Evolutionary conservation across 1,140 invertebrate species (phyloP).

Genomic region (Bombus consobrinus): DNA sequence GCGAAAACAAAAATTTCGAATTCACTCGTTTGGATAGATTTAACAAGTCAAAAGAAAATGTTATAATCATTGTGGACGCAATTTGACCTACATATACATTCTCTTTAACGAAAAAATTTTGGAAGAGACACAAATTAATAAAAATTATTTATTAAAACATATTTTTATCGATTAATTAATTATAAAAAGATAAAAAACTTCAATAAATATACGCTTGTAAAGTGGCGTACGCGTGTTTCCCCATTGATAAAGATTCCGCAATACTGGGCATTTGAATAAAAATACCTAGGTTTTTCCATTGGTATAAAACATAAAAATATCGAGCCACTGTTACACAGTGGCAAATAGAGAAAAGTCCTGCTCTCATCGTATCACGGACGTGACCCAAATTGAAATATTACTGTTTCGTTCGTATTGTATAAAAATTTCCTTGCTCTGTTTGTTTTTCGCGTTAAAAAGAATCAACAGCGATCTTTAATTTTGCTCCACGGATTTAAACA

Average conservation of each 20-base stretch:
- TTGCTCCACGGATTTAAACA: background rate
- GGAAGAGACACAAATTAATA: no score
- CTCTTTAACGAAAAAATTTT: no score
- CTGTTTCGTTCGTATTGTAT: background rate
- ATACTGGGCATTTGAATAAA: background rate
- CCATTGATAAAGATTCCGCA: background rate
- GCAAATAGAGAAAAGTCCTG: background rate
- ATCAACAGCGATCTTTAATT: background rate
- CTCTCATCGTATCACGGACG: background rate
- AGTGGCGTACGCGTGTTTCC: background rate
- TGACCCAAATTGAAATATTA: background rate
- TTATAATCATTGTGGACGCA: no score
- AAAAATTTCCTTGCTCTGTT: background rate
- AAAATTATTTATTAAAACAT: no score
- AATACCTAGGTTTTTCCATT: background rate
- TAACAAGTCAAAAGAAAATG: no score
- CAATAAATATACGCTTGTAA: background rate
- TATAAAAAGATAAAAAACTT: background rate
- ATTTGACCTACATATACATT: no score
- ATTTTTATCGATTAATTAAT: background rate
- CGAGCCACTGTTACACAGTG: background rate
- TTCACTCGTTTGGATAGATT: no score
- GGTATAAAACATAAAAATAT: constrained; percentile 1
- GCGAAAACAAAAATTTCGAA: no score
- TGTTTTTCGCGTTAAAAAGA: background rate